A percentile compares a stretch with the other conserved stretches of the same genome.
phyloP scores from a whole-genome alignment of 2,797 vertebrate species.

The Cyclura pinguis region DNA sequence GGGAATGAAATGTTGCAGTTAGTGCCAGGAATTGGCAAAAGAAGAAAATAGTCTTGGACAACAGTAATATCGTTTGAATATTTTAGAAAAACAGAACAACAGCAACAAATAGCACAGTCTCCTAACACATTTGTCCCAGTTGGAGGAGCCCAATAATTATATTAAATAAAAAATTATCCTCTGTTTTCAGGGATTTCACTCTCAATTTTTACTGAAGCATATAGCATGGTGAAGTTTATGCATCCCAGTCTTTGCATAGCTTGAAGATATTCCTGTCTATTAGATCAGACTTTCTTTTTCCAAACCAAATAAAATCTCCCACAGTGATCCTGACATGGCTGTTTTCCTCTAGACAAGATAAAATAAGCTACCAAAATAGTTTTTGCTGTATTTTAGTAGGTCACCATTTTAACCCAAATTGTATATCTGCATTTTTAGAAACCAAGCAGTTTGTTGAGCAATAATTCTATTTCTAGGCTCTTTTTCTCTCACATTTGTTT shows the following conservation, averaged over 20 bases:
- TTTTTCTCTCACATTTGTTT: neutral
- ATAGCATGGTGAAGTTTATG: slow-evolving; percentile 29
- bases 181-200: neutral
- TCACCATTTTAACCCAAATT: neutral
- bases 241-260: slow-evolving; percentile 38
- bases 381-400: neutral
- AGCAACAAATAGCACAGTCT: too few relatives aligned
- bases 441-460: neutral
- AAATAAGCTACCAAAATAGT: neutral
- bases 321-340: slow-evolving; percentile 13
- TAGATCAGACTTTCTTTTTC: slow-evolving; percentile 24
- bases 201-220: slow-evolving; percentile 17
- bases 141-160: slow-evolving; percentile 9
- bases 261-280: neutral
- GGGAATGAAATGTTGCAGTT: too few relatives aligned
- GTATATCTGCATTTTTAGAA: neutral
- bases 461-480: slow-evolving; percentile 10
- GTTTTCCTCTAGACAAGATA: slow-evolving; percentile 43
- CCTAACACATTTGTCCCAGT: too few relatives aligned
- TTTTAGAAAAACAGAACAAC: too few relatives aligned
- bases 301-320: slow-evolving; percentile 26
- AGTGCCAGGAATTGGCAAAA: too few relatives aligned
- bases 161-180: slow-evolving; percentile 25
- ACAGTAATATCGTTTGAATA: too few relatives aligned
- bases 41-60: too few relatives aligned